Evolutionary conservation across 2,797 vertebrate species (phyloP), one percentile per base, ranked within the genome.

Genomic region (Ptychobarbus kaznakovi): DNA sequence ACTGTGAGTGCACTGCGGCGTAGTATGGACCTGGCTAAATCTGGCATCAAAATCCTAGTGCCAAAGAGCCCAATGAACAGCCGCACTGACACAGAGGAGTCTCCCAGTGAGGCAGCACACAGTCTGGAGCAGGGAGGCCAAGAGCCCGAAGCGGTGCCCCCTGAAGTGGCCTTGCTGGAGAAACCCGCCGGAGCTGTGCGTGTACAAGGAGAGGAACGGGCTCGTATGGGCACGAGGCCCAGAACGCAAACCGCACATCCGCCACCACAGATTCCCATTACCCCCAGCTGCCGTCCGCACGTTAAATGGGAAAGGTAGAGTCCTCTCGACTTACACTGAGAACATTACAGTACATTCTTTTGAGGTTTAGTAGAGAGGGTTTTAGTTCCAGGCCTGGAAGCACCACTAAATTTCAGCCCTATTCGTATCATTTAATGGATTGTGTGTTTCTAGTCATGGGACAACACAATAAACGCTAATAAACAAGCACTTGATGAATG

Each of bases 1-100:
- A 87, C 93, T 1, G 92, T 95, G 85, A 88, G 90, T 18, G 92
- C 95, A 0, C 90, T 94, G 63, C 96, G 97, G 86, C 97, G 96
- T 91, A 96, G 96, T 44, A 94, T 99, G 95, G 98, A 99, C 92
- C 96, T 99, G 63, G 93, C 96, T 51, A 97, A 97, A 92, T 97
- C 96, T 6, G 97, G 98, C 63, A 99, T 99, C 83, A 99, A 99
- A 95, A 99, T 99, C 83, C 94, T 99, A 78, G 97, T 99, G 87
- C 98, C 98, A n/a, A 98, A 97, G 93, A 99, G 97, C 88, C 98
- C 97, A 2, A 95, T 98, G 94, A 98, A 97, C 92, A 96, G 93
- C 89, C 95, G 95, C 51, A 95, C 93, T 74, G 91, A 97, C 22
- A 93, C 96, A 0, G 97, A 99, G 80, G 95, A 96, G 84, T 97